Evolutionary conservation across 2,888 invertebrate genomes (phyloP), one percentile per base, ranked within the genome.

Genomic region (Octonoba sinensis): DNA sequence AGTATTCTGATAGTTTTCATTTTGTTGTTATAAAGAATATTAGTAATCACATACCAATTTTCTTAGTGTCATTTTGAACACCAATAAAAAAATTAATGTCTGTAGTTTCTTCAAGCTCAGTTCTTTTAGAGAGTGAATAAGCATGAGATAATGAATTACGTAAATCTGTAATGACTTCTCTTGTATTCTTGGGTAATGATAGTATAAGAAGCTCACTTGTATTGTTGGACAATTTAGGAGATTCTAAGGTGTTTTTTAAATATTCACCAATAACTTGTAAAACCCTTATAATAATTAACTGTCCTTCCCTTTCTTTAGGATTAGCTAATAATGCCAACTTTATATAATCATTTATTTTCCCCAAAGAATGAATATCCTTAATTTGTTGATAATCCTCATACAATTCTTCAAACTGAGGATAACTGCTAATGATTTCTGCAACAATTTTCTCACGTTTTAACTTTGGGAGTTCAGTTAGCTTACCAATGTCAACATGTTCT

Each of bases 241-340:
- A 66, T 64, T 71, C 77, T 4, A 71, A 1, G 1, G 65, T 71
- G 27, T 71, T 65, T 15, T 77, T 70, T 11, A 77, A 46, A 51
- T 71, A 24, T 49, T 77, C 70, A 3, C 77, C 75, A 8, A 66
- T 49, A 18, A 75, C 67, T 49, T 77, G 77, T 12, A 77, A 44
- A 4, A 44, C 22, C n/a, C 67, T 73, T 22, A 27, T 59, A 22
- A 79, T 47, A 47, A 56, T 36, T 18, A 67, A 24, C n/a, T 59
- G 51, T 3, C 64, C 59, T 15, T 59, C 44, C 15, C 44, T 20
- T 8, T 51, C 51, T 13, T 27, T 16, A 6, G 59, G n/a, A 46
- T 67, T 51, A 6, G 36, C 20, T 6, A 47, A 44, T 8, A 47
- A n/a, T 1, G 77, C 69, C 44, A 71, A 36, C 4, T 59, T 56